These are phyloP conservation scores for Rynchops niger DNA, from an alignment of 2,113 vertebrate species.

Conservation along the genomic window DNA sequence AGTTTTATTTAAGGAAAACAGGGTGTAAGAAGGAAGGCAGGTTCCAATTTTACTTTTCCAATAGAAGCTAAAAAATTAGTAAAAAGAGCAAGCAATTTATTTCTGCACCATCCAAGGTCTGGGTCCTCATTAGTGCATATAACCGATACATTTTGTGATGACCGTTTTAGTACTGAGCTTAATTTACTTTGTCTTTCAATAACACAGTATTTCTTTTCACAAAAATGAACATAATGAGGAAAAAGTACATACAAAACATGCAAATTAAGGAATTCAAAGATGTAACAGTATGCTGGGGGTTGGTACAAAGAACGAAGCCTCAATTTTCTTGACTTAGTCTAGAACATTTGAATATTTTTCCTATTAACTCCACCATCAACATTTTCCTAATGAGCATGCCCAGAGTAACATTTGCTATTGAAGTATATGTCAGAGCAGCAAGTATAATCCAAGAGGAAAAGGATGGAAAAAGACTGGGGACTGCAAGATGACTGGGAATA, in stretches of 20 bases:
- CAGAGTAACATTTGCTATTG: not conserved
- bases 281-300: not conserved
- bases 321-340: constrained; percentile 15
- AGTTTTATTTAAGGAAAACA: constrained; percentile 28
- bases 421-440: not conserved
- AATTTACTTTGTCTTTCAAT: constrained; percentile 20
- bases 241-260: not conserved
- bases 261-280: constrained; percentile 19
- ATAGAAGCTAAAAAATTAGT: not conserved
- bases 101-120: not conserved
- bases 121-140: not conserved
- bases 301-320: not conserved
- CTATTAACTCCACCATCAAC: not conserved
- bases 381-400: not conserved
- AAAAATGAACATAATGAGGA: not conserved
- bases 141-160: not conserved
- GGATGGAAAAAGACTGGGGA: not conserved
- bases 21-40: not conserved
- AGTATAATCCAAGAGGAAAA: not conserved
- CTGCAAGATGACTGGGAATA: not conserved
- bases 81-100: not conserved
- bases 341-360: not conserved
- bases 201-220: not conserved
- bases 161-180: not conserved
- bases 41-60: not conserved